A percentile compares a stretch with the other conserved stretches of the same genome.
phyloP scores from a whole-genome alignment of 2,797 vertebrate genomes.

The Hipposideros larvatus region DNA sequence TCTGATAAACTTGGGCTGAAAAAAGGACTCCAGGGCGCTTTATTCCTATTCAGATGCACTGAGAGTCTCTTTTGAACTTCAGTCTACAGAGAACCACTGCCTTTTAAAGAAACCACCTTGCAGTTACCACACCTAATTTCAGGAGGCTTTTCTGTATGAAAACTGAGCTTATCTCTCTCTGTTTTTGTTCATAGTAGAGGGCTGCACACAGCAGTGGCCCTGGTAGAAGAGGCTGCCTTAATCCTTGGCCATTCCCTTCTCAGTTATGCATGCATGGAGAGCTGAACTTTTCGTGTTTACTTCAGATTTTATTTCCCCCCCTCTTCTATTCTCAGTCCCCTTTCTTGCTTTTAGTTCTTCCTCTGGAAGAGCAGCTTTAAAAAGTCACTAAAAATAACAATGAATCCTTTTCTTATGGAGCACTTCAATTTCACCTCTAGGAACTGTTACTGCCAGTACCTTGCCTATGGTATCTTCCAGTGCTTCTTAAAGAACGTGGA shows the following conservation, averaged over 20 bases:
- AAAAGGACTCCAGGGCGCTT: constrained; percentile 6
- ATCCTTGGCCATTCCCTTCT: not conserved
- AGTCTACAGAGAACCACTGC: not conserved
- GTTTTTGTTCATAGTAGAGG: not conserved
- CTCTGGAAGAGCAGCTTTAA: constrained; percentile 36
- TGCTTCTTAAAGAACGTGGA: not conserved
- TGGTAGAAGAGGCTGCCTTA: not conserved
- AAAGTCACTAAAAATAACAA: not conserved
- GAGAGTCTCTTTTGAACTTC: not conserved
- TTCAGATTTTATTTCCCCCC: not conserved
- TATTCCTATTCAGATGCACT: not conserved
- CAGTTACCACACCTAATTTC: not conserved
- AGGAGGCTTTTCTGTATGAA: not conserved
- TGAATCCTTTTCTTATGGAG: not conserved
- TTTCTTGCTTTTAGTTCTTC: constrained; percentile 44
- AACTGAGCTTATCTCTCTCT: not conserved
- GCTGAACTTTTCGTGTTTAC: not conserved
- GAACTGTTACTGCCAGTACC: not conserved
- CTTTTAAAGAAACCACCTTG: constrained; percentile 39
- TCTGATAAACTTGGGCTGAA: constrained; percentile 15
- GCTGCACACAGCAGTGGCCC: not conserved
- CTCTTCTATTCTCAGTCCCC: not conserved
- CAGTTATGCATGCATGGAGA: not conserved
- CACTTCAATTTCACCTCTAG: not conserved
- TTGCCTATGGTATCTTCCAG: not conserved